Base-by-base conservation (phyloP, 2,797 vertebrate genomes). In the Phoeniculus purpureus region DNA sequence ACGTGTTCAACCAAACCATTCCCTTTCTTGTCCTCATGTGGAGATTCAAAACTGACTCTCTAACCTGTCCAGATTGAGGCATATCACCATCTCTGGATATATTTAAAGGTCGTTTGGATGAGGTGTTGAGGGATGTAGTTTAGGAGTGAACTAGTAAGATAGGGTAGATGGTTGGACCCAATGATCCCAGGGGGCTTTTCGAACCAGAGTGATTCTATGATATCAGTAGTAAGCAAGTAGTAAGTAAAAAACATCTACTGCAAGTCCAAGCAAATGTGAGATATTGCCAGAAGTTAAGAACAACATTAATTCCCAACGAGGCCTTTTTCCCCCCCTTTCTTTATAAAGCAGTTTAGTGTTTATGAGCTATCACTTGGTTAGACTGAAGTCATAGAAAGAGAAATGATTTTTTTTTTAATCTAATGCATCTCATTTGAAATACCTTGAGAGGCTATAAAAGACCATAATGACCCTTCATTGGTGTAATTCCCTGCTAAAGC, bases 321-420 rank as follows among this genome's bases (percentile, higher is more conserved):
- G 4, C 0, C 1, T 72, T 68, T 32, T 16, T 15, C 26, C 27
- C 12, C 7, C 2, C 2, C 2, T 16, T 21, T 60, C 25, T 26
- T 25, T 40, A 7, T 5, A 23, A 23, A 61, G 2, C 2, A 26
- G 11, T 43, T 32, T 52, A 15, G 2, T 4, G 32, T 66, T 72
- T 68, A 26, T 74, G 50, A 68, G 11, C 32, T 45, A 17, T 81
- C 70, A 10, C 5, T 68, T 65, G 75, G 21, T 75, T 64, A 75
- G 5, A 12, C 19, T 47, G 2, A 43, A 66, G 34, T 45, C n/a
- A 52, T 10, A 29, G 12, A 45, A 76, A 62, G 31, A 54, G 31
- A 74, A 77, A 74, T 50, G 8, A 80, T 56, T 54, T 64, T 56
- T 54, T 64, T 78, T 20, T 2, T 55, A 66, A 64, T 71, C 29